Percentiles rank a stretch among this genome's conserved stretches.
Conservation (phyloP, 2,113 vertebrate species). For the Kobus ellipsiprymnus region DNA sequence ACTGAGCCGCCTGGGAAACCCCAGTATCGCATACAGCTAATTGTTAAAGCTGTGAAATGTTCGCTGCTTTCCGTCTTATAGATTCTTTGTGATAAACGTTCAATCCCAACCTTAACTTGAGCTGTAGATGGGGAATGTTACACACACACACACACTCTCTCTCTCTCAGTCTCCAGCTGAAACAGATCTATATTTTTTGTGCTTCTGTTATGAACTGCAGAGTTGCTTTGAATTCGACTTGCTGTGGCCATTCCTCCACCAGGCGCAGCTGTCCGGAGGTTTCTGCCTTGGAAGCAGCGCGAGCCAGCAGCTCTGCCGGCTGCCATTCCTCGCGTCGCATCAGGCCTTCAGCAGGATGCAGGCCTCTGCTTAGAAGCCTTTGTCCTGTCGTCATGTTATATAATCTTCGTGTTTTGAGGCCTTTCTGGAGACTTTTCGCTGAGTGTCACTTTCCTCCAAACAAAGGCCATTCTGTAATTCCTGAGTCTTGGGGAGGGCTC, state of each 20-base stretch:
- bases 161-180: neutral
- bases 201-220: neutral
- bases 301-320: neutral
- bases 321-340: neutral
- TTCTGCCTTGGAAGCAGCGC: neutral
- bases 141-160: no score
- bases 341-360: neutral
- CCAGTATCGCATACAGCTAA: neutral
- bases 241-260: neutral
- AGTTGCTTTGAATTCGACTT: neutral
- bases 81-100: neutral
- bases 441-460: neutral
- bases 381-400: neutral
- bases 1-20: neutral
- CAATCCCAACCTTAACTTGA: neutral
- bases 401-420: neutral
- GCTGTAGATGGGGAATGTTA: neutral
- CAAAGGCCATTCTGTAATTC: neutral
- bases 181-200: neutral
- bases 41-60: neutral
- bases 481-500: neutral
- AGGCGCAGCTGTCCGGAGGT: neutral
- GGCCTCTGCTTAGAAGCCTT: neutral
- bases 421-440: neutral
- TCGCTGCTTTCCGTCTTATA: neutral